phyloP scores from a whole-genome alignment of 2,888 invertebrate genomes.

The Watsonalla cultraria region DNA sequence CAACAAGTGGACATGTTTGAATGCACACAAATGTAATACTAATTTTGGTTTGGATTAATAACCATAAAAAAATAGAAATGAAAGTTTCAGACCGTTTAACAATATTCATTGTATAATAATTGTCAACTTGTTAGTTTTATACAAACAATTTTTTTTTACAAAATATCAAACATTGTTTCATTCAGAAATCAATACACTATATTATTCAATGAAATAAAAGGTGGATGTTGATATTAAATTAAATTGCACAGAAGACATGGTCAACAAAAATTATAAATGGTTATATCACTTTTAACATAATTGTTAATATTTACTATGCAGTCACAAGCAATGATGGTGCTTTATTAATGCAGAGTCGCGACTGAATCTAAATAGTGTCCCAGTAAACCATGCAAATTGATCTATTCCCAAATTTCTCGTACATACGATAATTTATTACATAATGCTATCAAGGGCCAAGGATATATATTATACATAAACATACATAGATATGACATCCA shows the following conservation, averaged over 20 bases:
- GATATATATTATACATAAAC: too few species aligned
- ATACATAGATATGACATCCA: too few species aligned
- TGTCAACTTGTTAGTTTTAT: not conserved
- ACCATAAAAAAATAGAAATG: not conserved
- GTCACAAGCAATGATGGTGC: constrained; percentile 32
- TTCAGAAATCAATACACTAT: not conserved
- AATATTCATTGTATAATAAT: not conserved
- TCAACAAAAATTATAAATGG: constrained; percentile 19
- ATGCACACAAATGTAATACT: constrained; percentile 30
- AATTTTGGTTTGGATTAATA: constrained; percentile 35
- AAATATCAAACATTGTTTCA: not conserved
- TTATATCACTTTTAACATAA: constrained; percentile 18
- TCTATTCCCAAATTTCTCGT: too few species aligned
- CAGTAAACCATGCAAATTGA: too few species aligned
- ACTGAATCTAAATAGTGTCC: too few species aligned
- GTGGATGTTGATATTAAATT: constrained; percentile 25
- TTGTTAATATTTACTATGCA: constrained; percentile 10
- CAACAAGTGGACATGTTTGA: constrained; percentile 6
- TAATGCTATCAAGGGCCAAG: too few species aligned
- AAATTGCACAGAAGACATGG: constrained; percentile 34
- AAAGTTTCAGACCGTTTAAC: not conserved
- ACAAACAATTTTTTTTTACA: not conserved
- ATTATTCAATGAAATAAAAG: constrained; percentile 14
- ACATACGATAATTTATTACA: too few species aligned
- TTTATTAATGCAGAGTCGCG: not conserved